Percentiles rank a stretch among this genome's conserved stretches.
Evolutionary conservation across 2,888 invertebrate species (phyloP).

Genomic region (Dynastes grantii): DNA sequence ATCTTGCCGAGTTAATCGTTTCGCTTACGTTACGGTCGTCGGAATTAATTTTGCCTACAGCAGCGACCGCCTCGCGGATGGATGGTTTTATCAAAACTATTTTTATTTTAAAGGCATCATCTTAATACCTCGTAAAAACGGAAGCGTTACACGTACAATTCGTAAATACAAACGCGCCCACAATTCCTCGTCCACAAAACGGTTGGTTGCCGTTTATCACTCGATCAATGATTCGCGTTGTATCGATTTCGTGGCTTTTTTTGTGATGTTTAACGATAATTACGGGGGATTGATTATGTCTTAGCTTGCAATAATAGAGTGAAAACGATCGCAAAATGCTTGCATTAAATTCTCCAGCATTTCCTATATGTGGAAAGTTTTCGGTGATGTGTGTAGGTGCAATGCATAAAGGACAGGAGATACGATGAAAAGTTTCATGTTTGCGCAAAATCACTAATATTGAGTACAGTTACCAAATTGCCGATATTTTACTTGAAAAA

Average conservation of each 20-base stretch:
- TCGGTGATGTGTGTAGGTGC: too few species aligned
- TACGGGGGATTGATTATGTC: too few species aligned
- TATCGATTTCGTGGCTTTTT: constrained; percentile 6
- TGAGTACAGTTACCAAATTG: too few species aligned
- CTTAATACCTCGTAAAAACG: constrained; percentile 46
- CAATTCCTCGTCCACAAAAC: constrained; percentile 13
- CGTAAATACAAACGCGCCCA: constrained; percentile 2
- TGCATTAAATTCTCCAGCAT: too few species aligned
- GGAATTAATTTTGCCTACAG: constrained; percentile 51
- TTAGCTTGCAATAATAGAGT: too few species aligned
- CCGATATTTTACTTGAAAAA: too few species aligned
- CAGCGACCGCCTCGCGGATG: constrained; percentile 39
- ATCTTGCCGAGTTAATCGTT: constrained; percentile 50
- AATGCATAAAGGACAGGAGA: too few species aligned
- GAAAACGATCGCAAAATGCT: too few species aligned
- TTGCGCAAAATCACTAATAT: too few species aligned
- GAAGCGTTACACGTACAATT: constrained; percentile 30
- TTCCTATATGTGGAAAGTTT: too few species aligned
- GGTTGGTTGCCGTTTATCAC: background rate
- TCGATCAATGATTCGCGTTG: constrained; percentile 3
- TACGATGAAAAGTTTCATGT: too few species aligned
- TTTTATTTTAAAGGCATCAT: constrained; percentile 49
- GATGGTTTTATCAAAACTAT: constrained; percentile 48
- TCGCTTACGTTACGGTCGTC: constrained; percentile 50
- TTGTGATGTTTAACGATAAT: background rate